These are phyloP conservation scores for Synodontis membranacea DNA, from an alignment of 2,113 vertebrate genomes.

Conservation along the genomic window DNA sequence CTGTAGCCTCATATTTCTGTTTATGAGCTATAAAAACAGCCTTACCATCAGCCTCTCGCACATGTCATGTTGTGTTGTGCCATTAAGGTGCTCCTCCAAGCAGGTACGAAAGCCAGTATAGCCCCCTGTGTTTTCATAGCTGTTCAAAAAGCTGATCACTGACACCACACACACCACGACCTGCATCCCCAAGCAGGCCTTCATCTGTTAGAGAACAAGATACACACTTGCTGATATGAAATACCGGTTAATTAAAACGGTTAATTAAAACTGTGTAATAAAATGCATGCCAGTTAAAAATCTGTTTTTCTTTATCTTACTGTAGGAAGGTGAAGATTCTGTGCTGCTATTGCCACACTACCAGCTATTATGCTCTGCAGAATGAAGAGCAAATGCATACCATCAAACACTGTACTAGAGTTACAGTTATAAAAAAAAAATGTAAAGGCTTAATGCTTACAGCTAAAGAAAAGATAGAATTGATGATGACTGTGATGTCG, in stretches of 20 bases:
- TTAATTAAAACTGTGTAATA: neutral
- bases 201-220: conserved; percentile 61
- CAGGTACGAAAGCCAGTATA: rapidly evolving
- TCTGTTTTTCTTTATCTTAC: conserved; percentile 55
- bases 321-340: conserved; percentile 66
- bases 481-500: rapidly evolving
- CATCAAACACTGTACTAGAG: neutral
- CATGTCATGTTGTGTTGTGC: rapidly evolving
- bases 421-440: neutral
- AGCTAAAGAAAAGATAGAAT: conserved; percentile 45
- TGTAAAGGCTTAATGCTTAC: conserved; percentile 55
- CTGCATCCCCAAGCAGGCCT: conserved; percentile 70
- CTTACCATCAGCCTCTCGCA: neutral
- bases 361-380: conserved; percentile 67
- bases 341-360: conserved; percentile 65
- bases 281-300: neutral
- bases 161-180: conserved; percentile 53
- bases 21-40: neutral
- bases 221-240: neutral
- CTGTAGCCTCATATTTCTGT: too few relatives aligned
- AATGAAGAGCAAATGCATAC: neutral
- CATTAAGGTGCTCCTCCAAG: rapidly evolving
- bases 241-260: neutral
- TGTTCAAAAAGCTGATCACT: conserved; percentile 39
- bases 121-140: rapidly evolving